Evolutionary conservation across 1,140 invertebrate genomes (phyloP).

Genomic region (Hypsibius dujardini): DNA sequence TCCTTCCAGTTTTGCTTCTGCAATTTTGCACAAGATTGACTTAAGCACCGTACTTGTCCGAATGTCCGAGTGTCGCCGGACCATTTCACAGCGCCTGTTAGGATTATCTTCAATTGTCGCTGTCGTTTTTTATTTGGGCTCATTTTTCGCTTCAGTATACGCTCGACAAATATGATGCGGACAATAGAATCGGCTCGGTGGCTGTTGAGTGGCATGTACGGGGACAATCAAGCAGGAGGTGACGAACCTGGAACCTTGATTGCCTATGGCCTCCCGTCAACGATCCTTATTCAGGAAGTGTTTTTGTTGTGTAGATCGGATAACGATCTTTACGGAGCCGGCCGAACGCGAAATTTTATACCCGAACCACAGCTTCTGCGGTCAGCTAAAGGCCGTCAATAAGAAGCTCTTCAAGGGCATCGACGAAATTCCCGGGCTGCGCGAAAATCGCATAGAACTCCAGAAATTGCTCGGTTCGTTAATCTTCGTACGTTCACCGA

Average conservation of each 20-base stretch:
- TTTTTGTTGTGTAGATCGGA: slow-evolving; percentile 18
- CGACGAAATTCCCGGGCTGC: slow-evolving; percentile 2
- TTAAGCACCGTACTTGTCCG: not conserved
- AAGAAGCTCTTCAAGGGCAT: slow-evolving; percentile 7
- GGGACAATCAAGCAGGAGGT: too few relatives aligned
- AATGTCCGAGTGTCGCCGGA: too few relatives aligned
- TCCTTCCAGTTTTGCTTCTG: too few relatives aligned
- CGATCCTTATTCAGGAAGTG: not conserved
- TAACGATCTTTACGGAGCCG: slow-evolving; percentile 20
- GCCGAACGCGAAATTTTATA: slow-evolving; percentile 24
- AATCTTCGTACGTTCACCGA: too few relatives aligned
- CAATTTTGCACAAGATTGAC: not conserved
- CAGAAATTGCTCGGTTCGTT: not conserved
- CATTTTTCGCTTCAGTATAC: slow-evolving; percentile 24
- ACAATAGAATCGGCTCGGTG: slow-evolving; percentile 27
- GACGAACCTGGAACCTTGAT: too few relatives aligned
- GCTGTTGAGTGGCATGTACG: slow-evolving; percentile 26
- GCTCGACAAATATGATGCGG: slow-evolving; percentile 26
- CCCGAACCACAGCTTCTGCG: slow-evolving; percentile 24
- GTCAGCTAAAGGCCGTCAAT: slow-evolving; percentile 1
- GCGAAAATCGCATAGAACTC: not conserved
- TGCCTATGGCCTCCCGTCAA: too few relatives aligned
- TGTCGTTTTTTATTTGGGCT: not conserved
- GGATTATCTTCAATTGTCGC: too few relatives aligned
- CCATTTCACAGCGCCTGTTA: too few relatives aligned